phyloP scores from a whole-genome alignment of 2,888 invertebrate species.

The Tipula unca region DNA sequence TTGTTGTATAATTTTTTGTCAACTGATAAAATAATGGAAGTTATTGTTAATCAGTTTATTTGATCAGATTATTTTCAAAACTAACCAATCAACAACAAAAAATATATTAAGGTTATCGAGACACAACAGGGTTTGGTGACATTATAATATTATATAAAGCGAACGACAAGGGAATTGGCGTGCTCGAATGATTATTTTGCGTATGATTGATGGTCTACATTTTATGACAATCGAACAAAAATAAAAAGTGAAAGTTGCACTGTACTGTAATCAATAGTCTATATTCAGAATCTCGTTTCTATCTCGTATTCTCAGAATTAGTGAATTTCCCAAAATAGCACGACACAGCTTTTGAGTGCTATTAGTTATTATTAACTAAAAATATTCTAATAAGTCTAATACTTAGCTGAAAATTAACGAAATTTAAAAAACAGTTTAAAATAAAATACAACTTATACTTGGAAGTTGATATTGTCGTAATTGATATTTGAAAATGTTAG shows the following conservation, averaged over 20 bases:
- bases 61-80: background rate
- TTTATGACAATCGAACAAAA: background rate
- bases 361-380: too few relatives aligned
- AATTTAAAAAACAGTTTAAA: too few relatives aligned
- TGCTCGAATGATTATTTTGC: background rate
- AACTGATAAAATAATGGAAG: background rate
- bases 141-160: background rate
- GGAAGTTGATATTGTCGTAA: too few relatives aligned
- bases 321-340: too few relatives aligned
- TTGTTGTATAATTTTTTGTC: background rate
- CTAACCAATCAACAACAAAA: background rate
- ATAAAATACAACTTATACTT: too few relatives aligned
- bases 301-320: too few relatives aligned
- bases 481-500: too few relatives aligned
- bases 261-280: too few relatives aligned
- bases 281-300: too few relatives aligned
- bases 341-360: too few relatives aligned
- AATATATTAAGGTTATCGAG: background rate
- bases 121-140: slow-evolving; percentile 4
- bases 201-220: background rate
- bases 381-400: too few relatives aligned
- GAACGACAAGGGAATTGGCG: background rate
- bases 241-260: background rate
- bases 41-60: background rate
- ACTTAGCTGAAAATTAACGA: too few relatives aligned